Conservation (phyloP, 2,888 invertebrate species). For the Subacronicta megacephala region DNA sequence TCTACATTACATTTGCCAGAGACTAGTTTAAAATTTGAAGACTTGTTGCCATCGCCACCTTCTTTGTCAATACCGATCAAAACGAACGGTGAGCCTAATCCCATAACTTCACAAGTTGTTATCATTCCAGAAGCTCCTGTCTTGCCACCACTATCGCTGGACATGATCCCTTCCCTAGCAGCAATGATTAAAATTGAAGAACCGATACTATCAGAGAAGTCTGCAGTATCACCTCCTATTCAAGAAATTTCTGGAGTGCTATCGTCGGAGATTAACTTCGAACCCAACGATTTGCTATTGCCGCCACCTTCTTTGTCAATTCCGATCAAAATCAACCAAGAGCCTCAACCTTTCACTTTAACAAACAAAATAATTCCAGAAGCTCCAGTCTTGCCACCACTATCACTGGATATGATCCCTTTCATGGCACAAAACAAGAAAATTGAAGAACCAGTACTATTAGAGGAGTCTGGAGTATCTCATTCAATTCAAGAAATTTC, state of each 20-base stretch:
- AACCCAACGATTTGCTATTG: background rate
- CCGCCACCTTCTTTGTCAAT: background rate
- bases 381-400: slow-evolving; percentile 10
- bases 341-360: background rate
- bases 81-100: background rate
- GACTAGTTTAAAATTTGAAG: too few species aligned
- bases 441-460: slow-evolving; percentile 15
- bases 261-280: background rate
- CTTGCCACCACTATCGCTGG: slow-evolving; percentile 6
- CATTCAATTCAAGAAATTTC: background rate
- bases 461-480: slow-evolving; percentile 1
- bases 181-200: background rate
- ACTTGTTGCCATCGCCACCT: background rate
- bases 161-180: background rate
- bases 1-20: too few species aligned
- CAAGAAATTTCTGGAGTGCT: slow-evolving; percentile 3
- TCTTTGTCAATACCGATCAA: too few species aligned
- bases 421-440: slow-evolving; percentile 5
- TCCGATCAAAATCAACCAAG: background rate
- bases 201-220: too few species aligned
- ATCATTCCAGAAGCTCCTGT: slow-evolving; percentile 14
- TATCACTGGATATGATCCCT: background rate
- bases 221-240: slow-evolving; percentile 8
- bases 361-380: slow-evolving; percentile 7
- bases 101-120: background rate